Evolutionary conservation across 2,113 vertebrate genomes (phyloP).

Genomic region (Lampris megalopsis): DNA sequence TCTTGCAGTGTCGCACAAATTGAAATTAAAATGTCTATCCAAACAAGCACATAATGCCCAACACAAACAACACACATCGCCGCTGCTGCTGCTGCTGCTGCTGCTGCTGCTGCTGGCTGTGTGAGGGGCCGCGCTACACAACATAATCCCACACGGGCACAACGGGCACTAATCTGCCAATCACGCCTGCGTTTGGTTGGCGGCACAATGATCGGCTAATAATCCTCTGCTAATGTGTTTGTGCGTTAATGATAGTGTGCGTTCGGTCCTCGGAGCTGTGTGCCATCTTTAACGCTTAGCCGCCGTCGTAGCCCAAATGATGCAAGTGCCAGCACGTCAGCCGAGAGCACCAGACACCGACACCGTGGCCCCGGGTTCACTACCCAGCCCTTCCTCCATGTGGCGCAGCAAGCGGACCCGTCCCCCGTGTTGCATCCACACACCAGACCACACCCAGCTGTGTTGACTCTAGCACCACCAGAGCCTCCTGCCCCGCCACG

Average conservation of each 20-base stretch:
- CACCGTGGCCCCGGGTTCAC: no score
- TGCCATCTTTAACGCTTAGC: slow-evolving; percentile 2
- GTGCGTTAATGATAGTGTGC: slow-evolving; percentile 49
- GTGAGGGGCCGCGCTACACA: slow-evolving; percentile 30
- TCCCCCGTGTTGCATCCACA: no score
- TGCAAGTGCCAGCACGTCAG: background rate
- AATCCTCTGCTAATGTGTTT: slow-evolving; percentile 62
- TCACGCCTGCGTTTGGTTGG: slow-evolving; percentile 40
- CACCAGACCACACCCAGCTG: no score
- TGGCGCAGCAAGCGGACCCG: no score
- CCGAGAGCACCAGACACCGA: no score
- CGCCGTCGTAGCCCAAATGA: slow-evolving; percentile 5
- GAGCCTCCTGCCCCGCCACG: no score
- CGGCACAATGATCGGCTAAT: slow-evolving; percentile 55
- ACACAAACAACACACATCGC: slow-evolving; percentile 24
- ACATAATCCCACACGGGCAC: slow-evolving; percentile 51
- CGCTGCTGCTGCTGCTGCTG: no score
- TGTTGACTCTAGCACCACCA: no score
- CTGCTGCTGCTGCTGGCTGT: background rate
- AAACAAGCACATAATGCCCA: slow-evolving; percentile 29
- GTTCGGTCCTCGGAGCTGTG: slow-evolving; percentile 15
- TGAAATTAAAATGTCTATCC: slow-evolving; percentile 7
- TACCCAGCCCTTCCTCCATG: no score
- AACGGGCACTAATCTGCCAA: slow-evolving; percentile 55
- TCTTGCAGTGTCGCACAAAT: background rate